Percentiles rank a stretch among this genome's conserved stretches.
These are phyloP conservation scores for Masnerella sp. DNA, from an alignment of 2,888 invertebrate species.

Conservation along the genomic window DNA sequence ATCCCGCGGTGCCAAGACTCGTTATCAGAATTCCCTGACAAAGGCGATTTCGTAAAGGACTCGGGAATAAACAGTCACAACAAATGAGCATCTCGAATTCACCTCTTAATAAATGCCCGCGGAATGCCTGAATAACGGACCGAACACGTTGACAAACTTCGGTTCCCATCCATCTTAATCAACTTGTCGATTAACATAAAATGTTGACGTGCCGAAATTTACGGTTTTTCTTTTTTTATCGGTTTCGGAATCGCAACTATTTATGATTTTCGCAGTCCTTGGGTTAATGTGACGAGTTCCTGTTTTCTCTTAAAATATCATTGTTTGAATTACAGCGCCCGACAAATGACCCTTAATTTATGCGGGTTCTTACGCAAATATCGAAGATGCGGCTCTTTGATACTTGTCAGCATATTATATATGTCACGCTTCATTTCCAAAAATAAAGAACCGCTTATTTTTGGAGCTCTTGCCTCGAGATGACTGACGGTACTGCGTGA, in stretches of 20 bases:
- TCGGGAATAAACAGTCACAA: conserved; percentile 61
- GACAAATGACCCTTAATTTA: conserved; percentile 7
- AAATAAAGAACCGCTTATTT: conserved; percentile 38
- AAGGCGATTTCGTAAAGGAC: conserved; percentile 64
- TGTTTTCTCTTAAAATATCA: conserved; percentile 21
- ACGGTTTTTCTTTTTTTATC: no score
- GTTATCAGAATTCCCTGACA: conserved; percentile 76
- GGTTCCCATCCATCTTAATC: conserved; percentile 25
- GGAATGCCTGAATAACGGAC: conserved; percentile 48
- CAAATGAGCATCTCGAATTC: conserved; percentile 43
- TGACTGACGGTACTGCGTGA: no score
- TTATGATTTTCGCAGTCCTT: no score
- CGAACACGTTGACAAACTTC: conserved; percentile 26
- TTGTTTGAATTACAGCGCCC: conserved; percentile 10
- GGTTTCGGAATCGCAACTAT: no score
- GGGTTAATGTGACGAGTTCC: no score
- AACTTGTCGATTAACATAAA: no score
- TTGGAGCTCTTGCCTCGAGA: not conserved
- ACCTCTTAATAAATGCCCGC: conserved; percentile 52
- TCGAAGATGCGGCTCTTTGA: conserved; percentile 12
- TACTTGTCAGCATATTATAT: conserved; percentile 23
- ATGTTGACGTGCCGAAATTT: no score
- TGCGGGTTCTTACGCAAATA: conserved; percentile 34
- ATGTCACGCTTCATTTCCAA: conserved; percentile 10
- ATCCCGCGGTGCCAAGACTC: conserved; percentile 70